Percentiles rank a stretch among this genome's conserved stretches.
These are phyloP conservation scores for Pelosia muscerda DNA, from an alignment of 2,888 invertebrate species.

Conservation along the genomic window DNA sequence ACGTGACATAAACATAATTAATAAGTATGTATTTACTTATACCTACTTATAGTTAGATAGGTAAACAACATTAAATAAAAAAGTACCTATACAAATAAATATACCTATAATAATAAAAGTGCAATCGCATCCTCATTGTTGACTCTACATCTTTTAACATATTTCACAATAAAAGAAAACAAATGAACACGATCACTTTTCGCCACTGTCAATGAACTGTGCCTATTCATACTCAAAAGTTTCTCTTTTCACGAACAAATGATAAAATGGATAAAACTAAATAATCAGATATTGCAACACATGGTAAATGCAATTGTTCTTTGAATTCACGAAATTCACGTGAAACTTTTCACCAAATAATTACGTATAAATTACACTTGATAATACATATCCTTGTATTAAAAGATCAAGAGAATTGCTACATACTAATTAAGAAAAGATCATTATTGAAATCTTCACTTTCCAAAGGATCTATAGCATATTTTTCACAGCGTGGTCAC, in stretches of 20 bases:
- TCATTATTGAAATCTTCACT: slow-evolving; percentile 54
- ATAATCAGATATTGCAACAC: background rate
- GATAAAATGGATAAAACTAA: background rate
- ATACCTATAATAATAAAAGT: too few relatives aligned
- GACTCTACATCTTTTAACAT: too few relatives aligned
- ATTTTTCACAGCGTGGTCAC: slow-evolving; percentile 58
- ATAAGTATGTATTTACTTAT: too few relatives aligned
- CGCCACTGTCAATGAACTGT: background rate
- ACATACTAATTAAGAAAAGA: slow-evolving; percentile 49
- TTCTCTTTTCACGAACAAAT: slow-evolving; percentile 1
- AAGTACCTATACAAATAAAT: too few relatives aligned
- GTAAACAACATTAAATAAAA: too few relatives aligned
- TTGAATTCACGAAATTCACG: background rate
- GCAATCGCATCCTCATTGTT: too few relatives aligned
- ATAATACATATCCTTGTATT: slow-evolving; percentile 22
- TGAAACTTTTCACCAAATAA: slow-evolving; percentile 2
- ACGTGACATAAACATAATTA: too few relatives aligned
- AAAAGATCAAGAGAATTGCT: slow-evolving; percentile 28
- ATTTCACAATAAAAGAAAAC: background rate
- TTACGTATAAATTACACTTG: background rate
- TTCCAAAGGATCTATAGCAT: slow-evolving; percentile 59
- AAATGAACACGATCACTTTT: background rate
- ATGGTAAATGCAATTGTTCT: background rate
- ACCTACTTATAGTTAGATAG: too few relatives aligned
- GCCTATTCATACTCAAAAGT: background rate